Conservation (phyloP, 2,113 vertebrate species). For the Nothobranchius furzeri region DNA sequence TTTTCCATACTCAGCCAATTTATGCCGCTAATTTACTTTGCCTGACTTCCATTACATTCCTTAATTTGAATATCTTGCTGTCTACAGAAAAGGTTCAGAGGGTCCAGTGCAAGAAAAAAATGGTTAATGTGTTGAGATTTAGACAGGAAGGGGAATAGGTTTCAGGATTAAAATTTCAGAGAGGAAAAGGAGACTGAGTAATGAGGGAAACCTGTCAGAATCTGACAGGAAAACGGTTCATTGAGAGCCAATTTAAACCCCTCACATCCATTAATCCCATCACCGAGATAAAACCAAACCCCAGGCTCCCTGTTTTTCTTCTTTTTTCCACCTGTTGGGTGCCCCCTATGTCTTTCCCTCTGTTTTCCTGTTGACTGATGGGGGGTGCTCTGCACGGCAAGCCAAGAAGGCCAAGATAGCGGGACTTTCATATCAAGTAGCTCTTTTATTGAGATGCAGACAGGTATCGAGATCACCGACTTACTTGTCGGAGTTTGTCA, state of each 20-base stretch:
- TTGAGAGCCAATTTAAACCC: conserved; percentile 68
- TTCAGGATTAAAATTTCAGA: conserved; percentile 42
- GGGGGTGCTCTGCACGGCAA: conserved; percentile 75
- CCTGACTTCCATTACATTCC: conserved; percentile 44
- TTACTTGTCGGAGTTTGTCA: conserved; percentile 84
- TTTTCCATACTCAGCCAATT: too few relatives aligned
- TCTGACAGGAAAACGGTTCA: conserved; percentile 62
- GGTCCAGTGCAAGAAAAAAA: not conserved
- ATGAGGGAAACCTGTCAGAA: conserved; percentile 53
- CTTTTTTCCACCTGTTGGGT: not conserved
- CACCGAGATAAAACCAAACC: conserved; percentile 54
- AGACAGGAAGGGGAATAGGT: conserved; percentile 36
- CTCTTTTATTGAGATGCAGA: conserved; percentile 79
- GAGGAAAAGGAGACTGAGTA: conserved; percentile 43
- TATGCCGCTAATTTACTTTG: not conserved
- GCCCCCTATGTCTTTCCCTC: conserved; percentile 14
- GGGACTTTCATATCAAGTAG: conserved; percentile 78
- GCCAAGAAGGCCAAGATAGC: conserved; percentile 79
- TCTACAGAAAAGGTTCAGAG: not conserved
- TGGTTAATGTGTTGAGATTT: conserved; percentile 33
- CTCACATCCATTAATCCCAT: conserved; percentile 68
- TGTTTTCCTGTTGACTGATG: conserved; percentile 82
- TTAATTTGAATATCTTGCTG: conserved; percentile 63
- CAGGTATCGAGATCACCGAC: conserved; percentile 81
- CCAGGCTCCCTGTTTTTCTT: not conserved